Percentiles rank a stretch among this genome's conserved stretches.
Evolutionary conservation across 2,888 invertebrate species (phyloP).

Genomic region (Aleiodes alternator): DNA sequence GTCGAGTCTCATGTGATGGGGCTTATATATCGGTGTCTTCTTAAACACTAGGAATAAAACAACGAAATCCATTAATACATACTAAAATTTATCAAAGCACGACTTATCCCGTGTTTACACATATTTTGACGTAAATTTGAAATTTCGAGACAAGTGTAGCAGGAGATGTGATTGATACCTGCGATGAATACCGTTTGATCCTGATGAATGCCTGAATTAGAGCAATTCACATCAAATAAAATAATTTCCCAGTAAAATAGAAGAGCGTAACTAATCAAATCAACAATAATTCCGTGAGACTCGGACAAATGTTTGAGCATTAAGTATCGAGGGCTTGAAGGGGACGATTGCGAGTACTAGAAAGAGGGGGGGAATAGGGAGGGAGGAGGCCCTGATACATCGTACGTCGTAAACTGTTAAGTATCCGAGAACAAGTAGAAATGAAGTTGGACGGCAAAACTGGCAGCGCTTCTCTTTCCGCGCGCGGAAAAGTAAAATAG

Average conservation of each 20-base stretch:
- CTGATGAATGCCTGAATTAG: no score
- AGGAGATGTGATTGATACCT: no score
- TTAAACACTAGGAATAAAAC: slow-evolving; percentile 21
- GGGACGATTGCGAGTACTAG: slow-evolving; percentile 16
- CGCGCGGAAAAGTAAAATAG: slow-evolving; percentile 62
- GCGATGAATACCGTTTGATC: no score
- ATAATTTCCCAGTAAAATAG: no score
- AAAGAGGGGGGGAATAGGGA: slow-evolving; percentile 21
- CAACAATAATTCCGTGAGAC: slow-evolving; percentile 28
- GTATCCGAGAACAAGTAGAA: slow-evolving; percentile 67
- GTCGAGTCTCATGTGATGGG: slow-evolving; percentile 18
- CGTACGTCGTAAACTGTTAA: slow-evolving; percentile 72
- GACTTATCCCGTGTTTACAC: slow-evolving; percentile 18
- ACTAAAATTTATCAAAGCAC: slow-evolving; percentile 35
- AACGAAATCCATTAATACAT: slow-evolving; percentile 29
- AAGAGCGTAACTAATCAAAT: slow-evolving; percentile 37
- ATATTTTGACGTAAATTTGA: background rate
- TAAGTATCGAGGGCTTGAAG: slow-evolving; percentile 36
- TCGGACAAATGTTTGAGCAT: slow-evolving; percentile 17
- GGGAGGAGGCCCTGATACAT: slow-evolving; percentile 64
- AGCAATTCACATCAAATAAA: background rate
- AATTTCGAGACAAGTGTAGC: background rate
- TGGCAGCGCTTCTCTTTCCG: slow-evolving; percentile 2
- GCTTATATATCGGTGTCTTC: slow-evolving; percentile 22
- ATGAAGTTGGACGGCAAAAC: slow-evolving; percentile 55